A percentile compares a stretch with the other conserved stretches of the same genome.
These are phyloP conservation scores for Dendropsophus ebraccatus DNA, from an alignment of 2,113 vertebrate genomes.

Conservation along the genomic window DNA sequence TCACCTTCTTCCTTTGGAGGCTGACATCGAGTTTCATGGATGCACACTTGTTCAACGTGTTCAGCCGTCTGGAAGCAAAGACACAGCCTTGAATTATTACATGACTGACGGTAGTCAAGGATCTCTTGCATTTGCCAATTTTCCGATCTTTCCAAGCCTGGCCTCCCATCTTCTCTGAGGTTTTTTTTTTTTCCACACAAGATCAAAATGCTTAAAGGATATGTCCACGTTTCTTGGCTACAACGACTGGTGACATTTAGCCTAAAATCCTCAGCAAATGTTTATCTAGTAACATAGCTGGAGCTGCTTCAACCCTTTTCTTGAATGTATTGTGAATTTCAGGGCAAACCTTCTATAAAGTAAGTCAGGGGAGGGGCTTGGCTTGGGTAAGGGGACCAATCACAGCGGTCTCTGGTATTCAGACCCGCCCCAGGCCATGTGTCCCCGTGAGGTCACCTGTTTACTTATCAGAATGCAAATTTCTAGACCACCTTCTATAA, in stretches of 20 bases:
- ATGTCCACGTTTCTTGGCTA: slow-evolving; percentile 40
- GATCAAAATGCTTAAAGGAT: neutral
- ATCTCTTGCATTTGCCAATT: slow-evolving; percentile 45
- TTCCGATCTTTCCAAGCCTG: slow-evolving; percentile 57
- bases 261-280: slow-evolving; percentile 14
- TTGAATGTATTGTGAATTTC: neutral
- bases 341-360: neutral
- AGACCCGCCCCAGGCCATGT: neutral
- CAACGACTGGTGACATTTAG: slow-evolving; percentile 29
- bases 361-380: neutral
- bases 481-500: neutral
- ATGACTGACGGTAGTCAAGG: slow-evolving; percentile 59
- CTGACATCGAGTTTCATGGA: slow-evolving; percentile 98
- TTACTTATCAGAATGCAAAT: slow-evolving; percentile 21
- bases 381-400: neutral
- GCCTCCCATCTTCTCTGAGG: slow-evolving; percentile 57
- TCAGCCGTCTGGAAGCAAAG: slow-evolving; percentile 86
- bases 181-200: neutral
- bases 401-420: neutral
- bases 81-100: slow-evolving; percentile 67
- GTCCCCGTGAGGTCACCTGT: neutral
- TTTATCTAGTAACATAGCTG: slow-evolving; percentile 11
- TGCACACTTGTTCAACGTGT: slow-evolving; percentile 96
- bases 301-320: neutral
- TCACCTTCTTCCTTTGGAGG: slow-evolving; percentile 95